A percentile compares a stretch with the other conserved stretches of the same genome.
Evolutionary conservation across 2,113 vertebrate genomes (phyloP).

Genomic region (Rostratula benghalensis): DNA sequence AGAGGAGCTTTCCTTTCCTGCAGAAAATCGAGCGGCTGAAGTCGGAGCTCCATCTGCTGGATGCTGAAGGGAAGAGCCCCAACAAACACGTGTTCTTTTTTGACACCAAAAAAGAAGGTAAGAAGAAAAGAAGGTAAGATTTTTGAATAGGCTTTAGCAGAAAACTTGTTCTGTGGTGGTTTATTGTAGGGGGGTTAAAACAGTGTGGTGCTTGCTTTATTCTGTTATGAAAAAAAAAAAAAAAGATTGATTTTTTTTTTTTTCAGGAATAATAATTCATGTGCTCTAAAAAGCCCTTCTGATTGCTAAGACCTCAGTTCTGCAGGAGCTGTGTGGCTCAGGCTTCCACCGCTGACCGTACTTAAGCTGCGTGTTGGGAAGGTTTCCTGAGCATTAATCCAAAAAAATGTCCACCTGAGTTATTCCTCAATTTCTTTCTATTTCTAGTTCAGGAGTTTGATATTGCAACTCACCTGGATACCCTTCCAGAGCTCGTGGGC

Average conservation of each 20-base stretch:
- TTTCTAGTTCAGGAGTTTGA: slow-evolving; percentile 86
- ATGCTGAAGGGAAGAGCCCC: slow-evolving; percentile 80
- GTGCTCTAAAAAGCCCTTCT: neutral
- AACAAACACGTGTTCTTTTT: slow-evolving; percentile 90
- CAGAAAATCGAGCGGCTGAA: slow-evolving; percentile 98
- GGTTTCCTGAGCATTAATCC: neutral
- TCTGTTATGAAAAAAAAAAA: neutral
- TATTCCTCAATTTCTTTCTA: neutral
- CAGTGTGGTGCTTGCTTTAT: neutral
- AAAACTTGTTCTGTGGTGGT: neutral
- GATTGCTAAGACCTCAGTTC: neutral
- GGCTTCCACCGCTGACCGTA: neutral
- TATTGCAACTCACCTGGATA: slow-evolving; percentile 84
- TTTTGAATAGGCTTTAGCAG: neutral
- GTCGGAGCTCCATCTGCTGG: slow-evolving; percentile 94
- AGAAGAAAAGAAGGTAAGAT: slow-evolving; percentile 83
- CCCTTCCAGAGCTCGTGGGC: slow-evolving; percentile 84
- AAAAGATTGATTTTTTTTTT: neutral
- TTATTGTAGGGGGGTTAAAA: neutral
- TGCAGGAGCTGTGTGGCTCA: neutral
- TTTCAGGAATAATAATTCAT: neutral
- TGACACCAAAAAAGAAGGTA: slow-evolving; percentile 87
- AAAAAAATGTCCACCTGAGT: neutral
- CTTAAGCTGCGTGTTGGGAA: neutral
- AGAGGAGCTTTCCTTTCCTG: neutral